These are phyloP conservation scores for Pseudococcus longispinus DNA, from an alignment of 2,888 invertebrate species.

Conservation along the genomic window DNA sequence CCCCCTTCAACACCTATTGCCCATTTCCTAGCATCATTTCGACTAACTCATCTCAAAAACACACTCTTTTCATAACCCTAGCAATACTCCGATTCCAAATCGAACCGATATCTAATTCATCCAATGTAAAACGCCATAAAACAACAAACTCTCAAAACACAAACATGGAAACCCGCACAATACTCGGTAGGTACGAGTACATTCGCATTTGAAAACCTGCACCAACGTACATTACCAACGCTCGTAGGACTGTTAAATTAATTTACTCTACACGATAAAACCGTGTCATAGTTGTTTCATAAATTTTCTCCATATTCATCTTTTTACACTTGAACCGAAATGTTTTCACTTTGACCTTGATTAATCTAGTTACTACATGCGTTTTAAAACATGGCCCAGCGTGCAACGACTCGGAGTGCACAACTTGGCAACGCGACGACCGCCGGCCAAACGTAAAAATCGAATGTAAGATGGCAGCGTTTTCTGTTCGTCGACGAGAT, in stretches of 20 bases:
- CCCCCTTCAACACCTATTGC: no score
- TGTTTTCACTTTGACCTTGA: conserved; percentile 31
- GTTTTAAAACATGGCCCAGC: not conserved
- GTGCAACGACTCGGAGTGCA: not conserved
- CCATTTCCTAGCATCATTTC: no score
- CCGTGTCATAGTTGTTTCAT: conserved; percentile 12
- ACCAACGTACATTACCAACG: not conserved
- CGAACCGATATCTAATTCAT: no score
- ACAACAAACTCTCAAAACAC: not conserved
- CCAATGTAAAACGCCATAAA: not conserved
- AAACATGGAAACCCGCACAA: not conserved
- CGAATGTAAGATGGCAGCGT: conserved; percentile 16
- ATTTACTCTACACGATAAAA: not conserved
- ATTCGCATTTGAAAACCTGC: not conserved
- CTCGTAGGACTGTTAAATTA: not conserved
- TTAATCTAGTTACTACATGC: not conserved
- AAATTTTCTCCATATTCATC: conserved; percentile 1
- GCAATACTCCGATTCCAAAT: no score
- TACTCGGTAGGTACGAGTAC: not conserved
- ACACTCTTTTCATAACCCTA: no score
- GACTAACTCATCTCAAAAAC: no score
- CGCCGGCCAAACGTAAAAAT: conserved; percentile 18
- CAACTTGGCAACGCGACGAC: conserved; percentile 13
- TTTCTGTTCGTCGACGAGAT: conserved; percentile 15
- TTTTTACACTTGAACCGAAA: conserved; percentile 6